A percentile compares a stretch with the other conserved stretches of the same genome.
These are phyloP conservation scores for Caenorhabditis panamensis DNA, from an alignment of 2,888 invertebrate species.

Conservation along the genomic window DNA sequence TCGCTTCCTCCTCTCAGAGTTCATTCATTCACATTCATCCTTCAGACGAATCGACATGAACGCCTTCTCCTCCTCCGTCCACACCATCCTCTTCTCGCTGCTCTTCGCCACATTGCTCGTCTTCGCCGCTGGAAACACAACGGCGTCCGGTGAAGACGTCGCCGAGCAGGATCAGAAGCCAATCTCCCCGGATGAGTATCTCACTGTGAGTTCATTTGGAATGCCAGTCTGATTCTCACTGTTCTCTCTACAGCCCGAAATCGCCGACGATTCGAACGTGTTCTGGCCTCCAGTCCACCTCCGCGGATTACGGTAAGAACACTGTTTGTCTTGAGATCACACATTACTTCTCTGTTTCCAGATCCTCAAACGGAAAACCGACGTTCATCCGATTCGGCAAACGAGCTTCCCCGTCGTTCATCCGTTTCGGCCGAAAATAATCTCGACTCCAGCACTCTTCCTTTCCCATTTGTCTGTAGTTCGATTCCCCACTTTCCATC, in stretches of 20 bases:
- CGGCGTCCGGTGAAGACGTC: constrained; percentile 24
- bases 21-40: no score
- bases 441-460: neutral
- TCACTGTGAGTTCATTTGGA: constrained; percentile 17
- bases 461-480: constrained; percentile 26
- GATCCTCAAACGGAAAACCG: constrained; percentile 61
- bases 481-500: constrained; percentile 13
- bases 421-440: constrained; percentile 63
- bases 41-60: constrained; percentile 38
- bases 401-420: constrained; percentile 58
- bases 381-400: constrained; percentile 65
- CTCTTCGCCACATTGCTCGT: constrained; percentile 45
- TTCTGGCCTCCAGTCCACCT: constrained; percentile 54
- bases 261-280: constrained; percentile 13
- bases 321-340: neutral
- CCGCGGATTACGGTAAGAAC: constrained; percentile 57
- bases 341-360: constrained; percentile 1
- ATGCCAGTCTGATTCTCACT: neutral
- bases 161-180: constrained; percentile 15
- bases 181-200: constrained; percentile 28
- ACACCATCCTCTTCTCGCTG: constrained; percentile 44
- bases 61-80: constrained; percentile 40
- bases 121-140: constrained; percentile 22
- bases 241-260: constrained; percentile 21
- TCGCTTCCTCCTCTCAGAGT: constrained; percentile 2